A percentile compares a stretch with the other conserved stretches of the same genome.
phyloP scores from a whole-genome alignment of 2,888 invertebrate genomes.

The Esperia sulphurella region DNA sequence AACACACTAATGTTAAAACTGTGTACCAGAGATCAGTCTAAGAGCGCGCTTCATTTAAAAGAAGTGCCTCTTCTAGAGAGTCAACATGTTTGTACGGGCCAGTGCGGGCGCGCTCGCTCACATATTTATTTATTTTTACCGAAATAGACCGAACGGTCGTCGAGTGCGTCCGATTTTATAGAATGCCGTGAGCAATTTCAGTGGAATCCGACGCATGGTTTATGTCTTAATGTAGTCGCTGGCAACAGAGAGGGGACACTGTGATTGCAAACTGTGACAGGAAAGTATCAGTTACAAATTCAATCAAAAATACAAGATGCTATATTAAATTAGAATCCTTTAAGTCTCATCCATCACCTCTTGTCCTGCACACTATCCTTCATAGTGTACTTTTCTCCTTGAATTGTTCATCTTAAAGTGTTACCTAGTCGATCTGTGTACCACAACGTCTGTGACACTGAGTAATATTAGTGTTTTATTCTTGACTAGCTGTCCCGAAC shows the following conservation, averaged over 20 bases:
- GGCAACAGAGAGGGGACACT: conserved; percentile 19
- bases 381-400: too few species aligned
- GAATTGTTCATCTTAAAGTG: too few species aligned
- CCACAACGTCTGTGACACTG: too few species aligned
- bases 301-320: too few species aligned
- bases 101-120: conserved; percentile 50
- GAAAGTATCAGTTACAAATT: neutral
- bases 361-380: too few species aligned
- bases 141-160: conserved; percentile 73
- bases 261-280: neutral
- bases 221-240: conserved; percentile 67
- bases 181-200: conserved; percentile 59
- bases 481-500: too few species aligned
- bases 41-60: neutral
- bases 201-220: conserved; percentile 64
- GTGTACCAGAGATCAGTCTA: neutral
- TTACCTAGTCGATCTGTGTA: too few species aligned
- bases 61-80: conserved; percentile 25
- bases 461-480: too few species aligned
- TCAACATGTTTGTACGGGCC: conserved; percentile 21
- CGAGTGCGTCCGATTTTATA: conserved; percentile 64
- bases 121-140: conserved; percentile 78
- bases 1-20: too few species aligned
- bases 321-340: neutral
- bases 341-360: too few species aligned